Base-by-base conservation (phyloP, 2,888 invertebrate genomes). In the Diachrysia chrysitis region DNA sequence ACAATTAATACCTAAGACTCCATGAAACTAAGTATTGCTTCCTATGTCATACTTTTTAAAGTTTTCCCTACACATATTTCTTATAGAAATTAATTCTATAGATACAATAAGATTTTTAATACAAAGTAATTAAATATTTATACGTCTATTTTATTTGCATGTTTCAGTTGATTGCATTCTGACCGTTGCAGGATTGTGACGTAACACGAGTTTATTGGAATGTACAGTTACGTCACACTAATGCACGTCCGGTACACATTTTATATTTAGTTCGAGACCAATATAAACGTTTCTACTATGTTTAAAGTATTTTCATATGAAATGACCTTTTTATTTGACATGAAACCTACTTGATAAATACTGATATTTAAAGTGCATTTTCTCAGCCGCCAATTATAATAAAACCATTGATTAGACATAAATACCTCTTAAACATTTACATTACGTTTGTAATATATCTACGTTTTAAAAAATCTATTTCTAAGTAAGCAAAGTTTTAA, bases 161-260 rank as follows among this genome's bases (percentile, higher is more conserved):
- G 48, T 64, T 58, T 58, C 29, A 63, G 21, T 63, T 64, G 54
- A 68, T 68, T 72, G 29, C 62, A 58, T 55, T 66, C 32, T 17
- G 35, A 51, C 63, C n/a, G 37, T 57, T 48, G 58, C 59, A 63
- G 66, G 68, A 55, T 66, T 65, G 35, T 78, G 64, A 74, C 69
- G 66, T 79, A 71, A 80, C 55, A 16, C 48, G 25, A 17, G 35
- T 64, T 53, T 60, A 63, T 70, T 59, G 66, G 75, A 71, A 70
- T 78, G 72, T 64, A 64, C 67, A 66, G 65, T 72, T 66, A 19
- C 81, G 65, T 68, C 69, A 81, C 56, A 51, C 55, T 46, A 64
- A 66, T 66, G 70, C 64, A 78, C 29, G 67, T 79, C 70, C 78
- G 81, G 78, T 59, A 81, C 32, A 63, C 54, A 57, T 69, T 60